phyloP scores from a whole-genome alignment of 2,113 vertebrate genomes.

The Otis tarda region DNA sequence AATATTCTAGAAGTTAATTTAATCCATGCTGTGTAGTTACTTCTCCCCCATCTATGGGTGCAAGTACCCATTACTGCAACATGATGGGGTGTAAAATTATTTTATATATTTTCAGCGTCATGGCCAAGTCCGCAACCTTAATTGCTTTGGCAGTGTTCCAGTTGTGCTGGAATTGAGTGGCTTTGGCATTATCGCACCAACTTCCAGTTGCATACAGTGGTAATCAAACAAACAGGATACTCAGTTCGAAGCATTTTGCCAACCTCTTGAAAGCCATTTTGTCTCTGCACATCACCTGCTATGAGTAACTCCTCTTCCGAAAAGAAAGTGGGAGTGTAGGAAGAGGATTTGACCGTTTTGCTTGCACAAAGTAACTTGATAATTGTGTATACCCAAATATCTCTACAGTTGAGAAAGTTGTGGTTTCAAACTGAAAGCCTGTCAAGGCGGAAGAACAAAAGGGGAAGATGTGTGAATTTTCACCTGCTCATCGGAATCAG shows the following conservation, averaged over 20 bases:
- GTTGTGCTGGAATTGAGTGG: conserved; percentile 65
- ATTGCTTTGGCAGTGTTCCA: conserved; percentile 68
- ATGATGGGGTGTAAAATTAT: neutral
- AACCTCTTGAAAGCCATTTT: neutral
- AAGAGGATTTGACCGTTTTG: neutral
- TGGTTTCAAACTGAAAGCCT: neutral
- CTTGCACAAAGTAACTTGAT: neutral
- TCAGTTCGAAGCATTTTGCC: conserved; percentile 61
- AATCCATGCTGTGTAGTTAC: neutral
- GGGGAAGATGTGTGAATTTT: neutral
- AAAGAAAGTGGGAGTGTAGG: neutral
- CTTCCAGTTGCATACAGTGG: conserved; percentile 54
- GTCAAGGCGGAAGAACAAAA: neutral
- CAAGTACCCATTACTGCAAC: neutral
- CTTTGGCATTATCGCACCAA: conserved; percentile 52
- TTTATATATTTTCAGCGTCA: conserved; percentile 36
- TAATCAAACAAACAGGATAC: conserved; percentile 54
- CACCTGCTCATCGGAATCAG: neutral
- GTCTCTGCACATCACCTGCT: conserved; percentile 43
- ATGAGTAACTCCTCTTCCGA: neutral
- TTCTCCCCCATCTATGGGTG: neutral
- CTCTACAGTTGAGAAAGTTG: neutral
- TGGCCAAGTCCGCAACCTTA: conserved; percentile 63
- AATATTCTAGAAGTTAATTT: neutral
- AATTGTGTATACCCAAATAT: neutral